Conservation (phyloP, 1,140 invertebrate species). For the Sycobia sp. region DNA sequence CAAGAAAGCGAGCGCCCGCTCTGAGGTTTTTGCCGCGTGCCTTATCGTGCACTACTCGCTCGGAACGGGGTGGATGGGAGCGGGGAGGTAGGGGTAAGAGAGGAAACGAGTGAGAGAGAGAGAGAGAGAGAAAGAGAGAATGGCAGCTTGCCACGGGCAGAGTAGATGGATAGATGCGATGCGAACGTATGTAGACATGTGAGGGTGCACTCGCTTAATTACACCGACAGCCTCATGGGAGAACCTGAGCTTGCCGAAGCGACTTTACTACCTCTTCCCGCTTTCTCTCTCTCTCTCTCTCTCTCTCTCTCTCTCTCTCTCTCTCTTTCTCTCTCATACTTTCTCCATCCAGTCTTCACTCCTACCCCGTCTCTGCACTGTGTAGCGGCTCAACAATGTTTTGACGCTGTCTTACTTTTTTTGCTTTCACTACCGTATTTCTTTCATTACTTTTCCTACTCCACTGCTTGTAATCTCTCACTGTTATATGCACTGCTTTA, state of each 20-base stretch:
- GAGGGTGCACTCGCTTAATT: conserved; percentile 63
- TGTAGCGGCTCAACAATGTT: no score
- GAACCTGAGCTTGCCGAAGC: conserved; percentile 50
- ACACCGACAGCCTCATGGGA: conserved; percentile 58
- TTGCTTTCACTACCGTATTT: no score
- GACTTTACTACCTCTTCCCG: conserved; percentile 52
- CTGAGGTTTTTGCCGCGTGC: conserved; percentile 19
- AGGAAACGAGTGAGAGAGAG: not conserved
- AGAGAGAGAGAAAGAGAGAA: conserved; percentile 6
- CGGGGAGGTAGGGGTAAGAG: not conserved
- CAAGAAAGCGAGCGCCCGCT: not conserved
- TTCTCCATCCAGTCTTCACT: not conserved
- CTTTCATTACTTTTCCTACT: no score
- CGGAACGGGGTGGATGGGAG: not conserved
- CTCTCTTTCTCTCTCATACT: not conserved
- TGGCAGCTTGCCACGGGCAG: conserved; percentile 5
- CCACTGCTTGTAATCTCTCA: no score
- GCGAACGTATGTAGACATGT: conserved; percentile 59
- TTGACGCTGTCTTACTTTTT: no score
- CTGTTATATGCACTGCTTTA: no score
- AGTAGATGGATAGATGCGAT: conserved; percentile 57
- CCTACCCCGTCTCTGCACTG: no score
- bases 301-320: conserved; percentile 5
- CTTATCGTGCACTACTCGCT: conserved; percentile 17
- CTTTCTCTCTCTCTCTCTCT: conserved; percentile 34